phyloP scores from a whole-genome alignment of 2,113 vertebrate genomes.

The Sturnus vulgaris region DNA sequence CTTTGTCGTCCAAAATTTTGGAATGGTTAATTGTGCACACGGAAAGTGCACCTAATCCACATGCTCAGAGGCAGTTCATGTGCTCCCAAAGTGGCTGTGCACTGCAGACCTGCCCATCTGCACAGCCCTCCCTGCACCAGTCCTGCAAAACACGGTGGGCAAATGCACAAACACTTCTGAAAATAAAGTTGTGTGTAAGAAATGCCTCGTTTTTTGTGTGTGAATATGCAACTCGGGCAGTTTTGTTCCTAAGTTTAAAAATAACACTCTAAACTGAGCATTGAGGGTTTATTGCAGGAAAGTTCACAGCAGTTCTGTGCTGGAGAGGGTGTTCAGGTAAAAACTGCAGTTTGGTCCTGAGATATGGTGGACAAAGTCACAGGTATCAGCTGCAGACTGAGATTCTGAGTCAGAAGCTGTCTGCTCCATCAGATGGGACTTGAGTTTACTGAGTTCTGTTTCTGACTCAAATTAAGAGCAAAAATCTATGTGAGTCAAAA shows the following conservation, averaged over 20 bases:
- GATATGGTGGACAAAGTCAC: not conserved
- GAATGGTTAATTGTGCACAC: not conserved
- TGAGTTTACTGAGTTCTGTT: not conserved
- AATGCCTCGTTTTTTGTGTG: not conserved
- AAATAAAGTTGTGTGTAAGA: not conserved
- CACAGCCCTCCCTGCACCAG: not conserved
- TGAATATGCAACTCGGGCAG: not conserved
- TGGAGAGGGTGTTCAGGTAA: not conserved
- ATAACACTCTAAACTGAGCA: not conserved
- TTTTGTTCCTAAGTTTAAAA: not conserved
- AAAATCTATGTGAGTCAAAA: not conserved
- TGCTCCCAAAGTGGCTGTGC: not conserved
- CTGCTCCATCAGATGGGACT: not conserved
- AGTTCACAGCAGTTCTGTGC: too few species aligned
- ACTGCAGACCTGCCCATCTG: not conserved
- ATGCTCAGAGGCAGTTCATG: not conserved
- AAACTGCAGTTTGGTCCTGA: not conserved
- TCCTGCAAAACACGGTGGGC: not conserved
- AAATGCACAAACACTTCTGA: not conserved
- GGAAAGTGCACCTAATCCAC: not conserved
- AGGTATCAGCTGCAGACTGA: not conserved
- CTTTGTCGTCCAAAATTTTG: not conserved
- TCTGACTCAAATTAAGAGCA: not conserved
- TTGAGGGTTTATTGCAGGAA: not conserved
- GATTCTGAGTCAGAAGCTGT: not conserved